Evolutionary conservation across 2,797 vertebrate genomes (phyloP).

Genomic region (Myripristis jacobus): DNA sequence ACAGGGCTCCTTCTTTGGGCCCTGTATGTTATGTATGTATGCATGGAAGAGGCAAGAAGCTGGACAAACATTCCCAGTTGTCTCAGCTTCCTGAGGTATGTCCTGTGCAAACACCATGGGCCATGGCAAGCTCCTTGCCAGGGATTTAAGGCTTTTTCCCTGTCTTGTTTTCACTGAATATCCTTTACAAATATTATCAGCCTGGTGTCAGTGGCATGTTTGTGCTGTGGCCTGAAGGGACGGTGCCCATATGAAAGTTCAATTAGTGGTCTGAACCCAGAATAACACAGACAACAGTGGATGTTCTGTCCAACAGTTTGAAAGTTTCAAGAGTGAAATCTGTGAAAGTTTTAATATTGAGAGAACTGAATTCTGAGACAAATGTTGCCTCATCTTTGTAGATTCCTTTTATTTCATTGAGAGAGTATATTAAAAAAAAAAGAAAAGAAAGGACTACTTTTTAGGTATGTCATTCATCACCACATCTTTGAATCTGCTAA

Average conservation of each 20-base stretch:
- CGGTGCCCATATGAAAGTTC: conserved; percentile 43
- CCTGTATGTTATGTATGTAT: conserved; percentile 38
- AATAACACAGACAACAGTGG: conserved; percentile 21
- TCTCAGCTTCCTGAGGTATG: conserved; percentile 87
- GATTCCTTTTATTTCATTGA: conserved; percentile 8
- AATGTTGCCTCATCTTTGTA: conserved; percentile 9
- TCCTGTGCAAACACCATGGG: conserved; percentile 87
- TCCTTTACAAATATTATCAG: conserved; percentile 78
- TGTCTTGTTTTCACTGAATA: conserved; percentile 78
- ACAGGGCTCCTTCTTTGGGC: conserved; percentile 71
- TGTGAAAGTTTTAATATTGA: neutral
- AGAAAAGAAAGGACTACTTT: neutral
- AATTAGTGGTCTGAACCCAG: conserved; percentile 39
- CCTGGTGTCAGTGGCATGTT: conserved; percentile 67
- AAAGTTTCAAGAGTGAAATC: neutral
- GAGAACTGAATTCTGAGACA: neutral
- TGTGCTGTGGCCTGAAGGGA: conserved; percentile 56
- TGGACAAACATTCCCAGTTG: conserved; percentile 87
- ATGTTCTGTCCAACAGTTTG: conserved; percentile 3
- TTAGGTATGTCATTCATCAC: conserved; percentile 13
- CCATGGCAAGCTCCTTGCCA: conserved; percentile 82
- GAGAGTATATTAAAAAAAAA: too few relatives aligned
- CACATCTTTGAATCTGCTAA: conserved; percentile 33
- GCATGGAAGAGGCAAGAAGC: conserved; percentile 76
- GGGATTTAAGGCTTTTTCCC: conserved; percentile 72